Evolutionary conservation across 2,888 invertebrate genomes (phyloP), one percentile per base, ranked within the genome.

Genomic region (Pollenia labialis): DNA sequence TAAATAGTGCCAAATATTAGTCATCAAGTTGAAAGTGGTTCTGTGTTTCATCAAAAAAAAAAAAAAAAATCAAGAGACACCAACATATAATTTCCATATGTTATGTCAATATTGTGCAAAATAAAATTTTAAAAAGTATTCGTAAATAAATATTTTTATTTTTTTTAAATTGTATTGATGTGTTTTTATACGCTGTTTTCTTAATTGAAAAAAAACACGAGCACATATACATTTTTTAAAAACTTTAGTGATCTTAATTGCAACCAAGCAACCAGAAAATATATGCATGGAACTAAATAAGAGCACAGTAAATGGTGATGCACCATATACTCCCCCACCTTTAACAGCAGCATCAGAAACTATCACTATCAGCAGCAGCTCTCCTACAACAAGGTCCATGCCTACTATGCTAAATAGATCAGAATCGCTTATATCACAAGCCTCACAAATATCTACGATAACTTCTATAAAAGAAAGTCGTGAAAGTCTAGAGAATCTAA

Each of bases 221-320:
- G 6, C 4, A 32, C 6, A 32, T 23, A 23, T 23, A 32, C 48
- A 62, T 74, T 64, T 85, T 62, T 46, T 80, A 32, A 2, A 72
- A 83, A 79, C 66, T 81, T 52, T 44, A 85, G 72, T 58, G 58
- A 64, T 69, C 46, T 76, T 4, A 74, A 72, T 54, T 66, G 50
- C 69, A 1, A 60, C 16, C 16, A 10, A 52, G 23, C 68, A n/a
- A 3, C 11, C 48, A 14, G 32, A 76, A 68, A 54, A 48, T 81
- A 50, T 68, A 81, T 87, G 81, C 76, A 87, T 87, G 87, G 87
- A 84, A 77, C 50, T 68, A 8, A 72, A 54, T 52, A 68, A 69
- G 48, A 62, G 42, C 11, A 16, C 60, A 12, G 11, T 32, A 23
- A 66, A 60, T 68, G 84, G 81, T 87, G 80, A 48, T 82, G 32